Base-by-base conservation (phyloP, 1,140 invertebrate species). In the Coelopa frigida region DNA sequence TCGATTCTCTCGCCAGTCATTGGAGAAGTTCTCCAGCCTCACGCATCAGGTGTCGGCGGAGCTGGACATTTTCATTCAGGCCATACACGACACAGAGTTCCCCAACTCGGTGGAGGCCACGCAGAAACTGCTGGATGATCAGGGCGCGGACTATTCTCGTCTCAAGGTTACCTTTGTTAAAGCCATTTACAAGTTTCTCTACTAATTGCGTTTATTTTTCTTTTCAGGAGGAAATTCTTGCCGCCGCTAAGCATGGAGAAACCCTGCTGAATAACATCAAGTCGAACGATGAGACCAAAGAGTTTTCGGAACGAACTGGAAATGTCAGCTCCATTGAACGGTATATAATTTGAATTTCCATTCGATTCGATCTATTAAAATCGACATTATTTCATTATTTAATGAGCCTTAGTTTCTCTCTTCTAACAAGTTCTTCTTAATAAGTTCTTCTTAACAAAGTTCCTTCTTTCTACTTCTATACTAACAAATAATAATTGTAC, bases 311-410 rank as follows among this genome's bases (percentile, higher is more conserved):
- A 61, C 77, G 85, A 70, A 82, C 82, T 44, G 87, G 89, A 55
- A 94, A 96, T 75, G 87, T 95, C 37, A 84, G 90, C 48, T 85
- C 91, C 43, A 84, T 96, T 49, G 90, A 96, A 74, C 87, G 89
- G 86, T 89, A 72, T 51, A 46, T 55, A 37, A 32, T 52, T 42
- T 41, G 20, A 37, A n/a, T n/a, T n/a, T n/a, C n/a, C n/a, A n/a
- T n/a, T n/a, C 32, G 42, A 29, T 44, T 24, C 36, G 42, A 29
- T 23, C 42, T 35, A 24, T n/a, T n/a, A n/a, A n/a, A n/a, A n/a
- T n/a, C n/a, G n/a, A n/a, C n/a, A n/a, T n/a, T n/a, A n/a, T n/a
- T 23, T 31, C n/a, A 43, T 48, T 38, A 15, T 44, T 14, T 44
- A 40, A 10, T 20, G 17, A 36, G 18, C 40, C 26, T 35, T 23